Conservation (phyloP, 2,113 vertebrate species). For the Forbesichthys agassizii region DNA sequence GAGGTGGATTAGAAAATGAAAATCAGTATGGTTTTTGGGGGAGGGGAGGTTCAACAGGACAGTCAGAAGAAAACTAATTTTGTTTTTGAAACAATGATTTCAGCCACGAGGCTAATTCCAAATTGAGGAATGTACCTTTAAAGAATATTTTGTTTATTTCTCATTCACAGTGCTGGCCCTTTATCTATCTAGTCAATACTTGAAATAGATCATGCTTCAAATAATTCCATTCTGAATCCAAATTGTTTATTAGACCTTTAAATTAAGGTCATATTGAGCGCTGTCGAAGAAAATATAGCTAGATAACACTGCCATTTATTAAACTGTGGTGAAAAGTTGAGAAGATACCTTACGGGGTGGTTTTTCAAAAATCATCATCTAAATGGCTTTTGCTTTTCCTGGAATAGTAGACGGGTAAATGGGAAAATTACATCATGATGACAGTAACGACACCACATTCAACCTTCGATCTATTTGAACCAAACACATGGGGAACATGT, state of each 20-base stretch:
- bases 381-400: too few species aligned
- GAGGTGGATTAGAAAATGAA: slow-evolving; percentile 39
- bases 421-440: too few species aligned
- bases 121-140: too few species aligned
- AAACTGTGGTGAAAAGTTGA: too few species aligned
- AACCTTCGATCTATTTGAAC: too few species aligned
- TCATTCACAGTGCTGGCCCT: neutral
- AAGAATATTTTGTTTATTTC: neutral
- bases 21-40: neutral
- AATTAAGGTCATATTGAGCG: neutral
- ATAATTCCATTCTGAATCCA: neutral
- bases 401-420: too few species aligned
- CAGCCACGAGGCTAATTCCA: neutral
- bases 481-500: too few species aligned
- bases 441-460: too few species aligned
- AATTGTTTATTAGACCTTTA: neutral
- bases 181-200: neutral
- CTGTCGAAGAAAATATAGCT: too few species aligned
- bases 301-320: too few species aligned
- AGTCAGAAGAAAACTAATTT: neutral
- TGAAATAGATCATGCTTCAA: neutral
- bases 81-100: neutral
- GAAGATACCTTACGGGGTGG: too few species aligned
- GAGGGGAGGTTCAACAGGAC: slow-evolving; percentile 1
- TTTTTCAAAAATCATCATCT: too few species aligned